Evolutionary conservation across 2,113 vertebrate genomes (phyloP).

Genomic region (Rissa tridactyla): DNA sequence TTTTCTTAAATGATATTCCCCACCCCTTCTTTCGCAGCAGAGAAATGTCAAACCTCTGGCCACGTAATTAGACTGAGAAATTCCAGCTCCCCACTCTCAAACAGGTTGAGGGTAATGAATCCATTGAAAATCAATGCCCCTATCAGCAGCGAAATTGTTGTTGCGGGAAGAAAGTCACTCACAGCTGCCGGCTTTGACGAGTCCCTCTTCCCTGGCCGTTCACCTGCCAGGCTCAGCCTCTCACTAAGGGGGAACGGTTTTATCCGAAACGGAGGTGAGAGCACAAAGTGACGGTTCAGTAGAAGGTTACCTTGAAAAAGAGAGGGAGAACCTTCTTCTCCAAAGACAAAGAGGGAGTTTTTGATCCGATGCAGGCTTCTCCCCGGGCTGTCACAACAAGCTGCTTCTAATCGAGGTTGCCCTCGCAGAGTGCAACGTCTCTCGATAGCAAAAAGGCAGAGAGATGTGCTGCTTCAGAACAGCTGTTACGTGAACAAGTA

Average conservation of each 20-base stretch:
- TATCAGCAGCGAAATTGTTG: constrained; percentile 18
- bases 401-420: not conserved
- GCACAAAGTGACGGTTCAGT: not conserved
- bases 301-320: not conserved
- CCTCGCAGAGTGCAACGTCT: not conserved
- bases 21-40: not conserved
- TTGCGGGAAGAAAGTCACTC: constrained; percentile 10
- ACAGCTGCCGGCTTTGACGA: not conserved
- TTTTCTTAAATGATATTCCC: not conserved
- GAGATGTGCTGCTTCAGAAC: not conserved
- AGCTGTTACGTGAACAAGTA: not conserved
- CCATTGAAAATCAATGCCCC: constrained; percentile 46
- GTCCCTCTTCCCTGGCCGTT: not conserved
- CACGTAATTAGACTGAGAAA: not conserved
- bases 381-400: constrained; percentile 3
- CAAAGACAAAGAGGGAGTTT: not conserved
- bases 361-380: not conserved
- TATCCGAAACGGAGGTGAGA: not conserved
- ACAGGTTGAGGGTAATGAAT: not conserved
- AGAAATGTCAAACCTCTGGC: not conserved
- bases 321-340: not conserved
- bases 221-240: not conserved
- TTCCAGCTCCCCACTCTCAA: not conserved
- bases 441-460: not conserved
- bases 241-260: not conserved